These are phyloP conservation scores for Leptinotarsa defecta DNA, from an alignment of 1,140 invertebrate species.

Conservation along the genomic window DNA sequence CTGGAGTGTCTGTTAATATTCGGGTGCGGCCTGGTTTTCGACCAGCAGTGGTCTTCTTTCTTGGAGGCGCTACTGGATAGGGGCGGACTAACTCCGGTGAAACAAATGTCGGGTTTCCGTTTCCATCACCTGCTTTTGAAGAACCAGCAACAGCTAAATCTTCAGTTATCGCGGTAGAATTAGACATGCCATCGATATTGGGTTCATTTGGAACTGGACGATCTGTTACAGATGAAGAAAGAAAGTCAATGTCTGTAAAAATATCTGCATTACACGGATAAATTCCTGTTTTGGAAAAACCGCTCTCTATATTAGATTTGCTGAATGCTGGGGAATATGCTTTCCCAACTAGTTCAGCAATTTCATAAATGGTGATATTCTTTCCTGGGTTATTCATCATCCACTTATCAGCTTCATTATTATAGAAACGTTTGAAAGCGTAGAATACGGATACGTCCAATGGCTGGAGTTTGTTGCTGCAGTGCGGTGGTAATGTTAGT, in stretches of 20 bases:
- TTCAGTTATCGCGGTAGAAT: too few species aligned
- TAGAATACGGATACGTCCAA: conserved; percentile 34
- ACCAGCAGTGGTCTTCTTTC: conserved; percentile 17
- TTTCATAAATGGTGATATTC: conserved; percentile 28
- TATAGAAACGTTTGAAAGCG: conserved; percentile 35
- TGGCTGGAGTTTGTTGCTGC: conserved; percentile 34
- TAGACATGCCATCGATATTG: conserved; percentile 10
- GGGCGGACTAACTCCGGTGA: conserved; percentile 26
- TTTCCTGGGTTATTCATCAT: conserved; percentile 25
- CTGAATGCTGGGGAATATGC: conserved; percentile 31
- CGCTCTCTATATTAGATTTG: conserved; percentile 31
- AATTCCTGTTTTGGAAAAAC: conserved; percentile 33
- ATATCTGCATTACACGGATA: conserved; percentile 31
- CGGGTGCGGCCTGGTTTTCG: conserved; percentile 25
- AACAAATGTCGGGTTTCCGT: too few species aligned
- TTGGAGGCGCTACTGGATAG: conserved; percentile 25
- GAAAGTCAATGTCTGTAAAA: conserved; percentile 31
- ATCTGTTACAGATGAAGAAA: conserved; percentile 25
- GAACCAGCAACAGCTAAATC: too few species aligned
- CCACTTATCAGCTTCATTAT: conserved; percentile 6
- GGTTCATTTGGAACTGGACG: conserved; percentile 17
- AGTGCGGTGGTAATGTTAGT: conserved; percentile 24
- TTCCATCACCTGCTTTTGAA: too few species aligned
- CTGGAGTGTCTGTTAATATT: conserved; percentile 30
- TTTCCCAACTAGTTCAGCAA: conserved; percentile 28